phyloP scores from a whole-genome alignment of 2,888 invertebrate species.

The Nemurella pictetii region DNA sequence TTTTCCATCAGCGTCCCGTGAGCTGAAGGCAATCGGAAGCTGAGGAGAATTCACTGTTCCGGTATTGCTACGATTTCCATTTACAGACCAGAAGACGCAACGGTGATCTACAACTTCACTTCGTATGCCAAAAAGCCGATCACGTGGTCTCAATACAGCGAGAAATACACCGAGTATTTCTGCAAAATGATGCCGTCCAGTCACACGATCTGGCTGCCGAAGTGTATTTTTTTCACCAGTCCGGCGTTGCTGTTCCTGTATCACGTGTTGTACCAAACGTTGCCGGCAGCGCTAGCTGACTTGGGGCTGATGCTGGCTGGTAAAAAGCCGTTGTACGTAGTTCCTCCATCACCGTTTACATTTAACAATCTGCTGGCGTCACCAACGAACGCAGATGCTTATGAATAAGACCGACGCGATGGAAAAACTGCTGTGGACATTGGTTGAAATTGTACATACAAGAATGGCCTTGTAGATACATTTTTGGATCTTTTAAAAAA shows the following conservation, averaged over 20 bases:
- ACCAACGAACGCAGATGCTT: no score
- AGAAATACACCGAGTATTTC: not conserved
- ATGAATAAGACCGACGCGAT: no score
- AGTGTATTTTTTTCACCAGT: not conserved
- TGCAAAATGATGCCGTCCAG: not conserved
- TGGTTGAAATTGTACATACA: no score
- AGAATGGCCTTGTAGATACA: no score
- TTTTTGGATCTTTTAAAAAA: no score
- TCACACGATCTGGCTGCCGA: not conserved
- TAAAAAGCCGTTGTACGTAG: not conserved
- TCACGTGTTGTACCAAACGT: not conserved
- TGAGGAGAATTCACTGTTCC: no score
- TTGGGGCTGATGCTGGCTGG: not conserved
- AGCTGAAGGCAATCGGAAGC: no score
- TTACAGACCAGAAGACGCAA: not conserved
- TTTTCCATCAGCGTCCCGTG: no score
- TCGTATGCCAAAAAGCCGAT: not conserved
- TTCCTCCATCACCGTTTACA: no score
- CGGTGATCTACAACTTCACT: not conserved
- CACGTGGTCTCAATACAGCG: not conserved
- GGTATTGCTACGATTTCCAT: no score
- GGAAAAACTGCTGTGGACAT: no score
- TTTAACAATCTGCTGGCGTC: no score
- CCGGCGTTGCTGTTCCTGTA: not conserved
- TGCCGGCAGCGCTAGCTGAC: not conserved